Base-by-base conservation (phyloP, 1,140 invertebrate genomes). In the Drosophila santomea region DNA sequence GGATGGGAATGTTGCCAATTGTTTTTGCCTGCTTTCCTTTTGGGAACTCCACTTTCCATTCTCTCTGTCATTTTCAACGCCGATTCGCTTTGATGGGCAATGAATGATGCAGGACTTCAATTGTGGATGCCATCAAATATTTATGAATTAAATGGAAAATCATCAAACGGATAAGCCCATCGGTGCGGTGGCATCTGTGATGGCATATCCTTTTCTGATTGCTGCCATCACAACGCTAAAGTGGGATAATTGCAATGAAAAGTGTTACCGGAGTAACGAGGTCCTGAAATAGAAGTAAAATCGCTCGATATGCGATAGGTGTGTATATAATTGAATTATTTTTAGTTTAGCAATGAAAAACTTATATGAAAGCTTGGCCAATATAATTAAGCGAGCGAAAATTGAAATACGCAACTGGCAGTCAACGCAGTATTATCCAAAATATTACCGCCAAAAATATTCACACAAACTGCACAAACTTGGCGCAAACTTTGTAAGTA, bases 61-160 rank as follows among this genome's bases (percentile, higher is more conserved):
- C 23, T 7, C 23, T n/a, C 63, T 35, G 41, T 36, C 51, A 62
- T 47, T 84, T 76, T 88, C 78, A 75, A 55, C 83, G 73, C 48
- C 78, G 62, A 86, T 85, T 78, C 62, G 67, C 50, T 67, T 63
- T 47, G 51, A 57, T 60, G 74, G 79, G 59, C 66, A 77, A 83
- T 89, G 67, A 77, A 88, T 83, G 74, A 83, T 88, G 79, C 79
- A 88, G 44, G 55, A 55, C 28, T 50, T 63, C 71, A 66, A 82
- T 82, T 83, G 73, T 58, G 54, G 58, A 73, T 68, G 38, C 11
- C 54, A 83, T 88, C 54, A 88, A 83, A 88, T 69, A 88, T 88
- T 74, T 76, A 86, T 88, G 41, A 68, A 80, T 80, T 84, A 58
- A 80, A 80, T 85, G 59, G 68, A 75, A 80, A 62, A 56, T 66